Conservation (phyloP, 2,113 vertebrate species). For the Rhinichthys klamathensis region DNA sequence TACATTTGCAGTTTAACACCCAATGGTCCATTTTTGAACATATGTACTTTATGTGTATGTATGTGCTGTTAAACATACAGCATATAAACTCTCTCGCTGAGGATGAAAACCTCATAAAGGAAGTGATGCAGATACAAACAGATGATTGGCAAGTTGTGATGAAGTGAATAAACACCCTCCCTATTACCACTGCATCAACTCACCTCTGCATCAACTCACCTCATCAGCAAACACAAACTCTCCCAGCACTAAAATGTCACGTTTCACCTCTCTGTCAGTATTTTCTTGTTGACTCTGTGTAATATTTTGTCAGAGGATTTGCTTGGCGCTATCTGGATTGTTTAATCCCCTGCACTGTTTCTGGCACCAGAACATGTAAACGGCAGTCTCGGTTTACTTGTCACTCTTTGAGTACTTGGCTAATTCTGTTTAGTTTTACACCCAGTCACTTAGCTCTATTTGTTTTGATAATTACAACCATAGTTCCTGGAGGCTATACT, state of each 20-base stretch:
- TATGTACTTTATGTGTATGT: too few species aligned
- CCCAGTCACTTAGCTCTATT: conserved; percentile 60
- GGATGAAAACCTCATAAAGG: conserved; percentile 13
- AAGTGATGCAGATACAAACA: conserved; percentile 31
- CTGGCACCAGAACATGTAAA: conserved; percentile 69
- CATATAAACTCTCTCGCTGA: too few species aligned
- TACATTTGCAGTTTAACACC: too few species aligned
- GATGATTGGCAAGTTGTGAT: conserved; percentile 30
- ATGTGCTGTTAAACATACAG: too few species aligned
- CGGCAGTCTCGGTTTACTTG: conserved; percentile 39
- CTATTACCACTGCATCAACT: conserved; percentile 3
- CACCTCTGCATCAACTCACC: neutral
- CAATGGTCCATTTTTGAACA: too few species aligned
- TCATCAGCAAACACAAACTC: conserved; percentile 29
- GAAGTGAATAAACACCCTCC: conserved; percentile 29
- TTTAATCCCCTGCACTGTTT: conserved; percentile 64
- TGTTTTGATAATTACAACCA: conserved; percentile 67
- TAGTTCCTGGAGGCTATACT: conserved; percentile 38
- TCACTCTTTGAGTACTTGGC: conserved; percentile 51
- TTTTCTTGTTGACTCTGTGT: conserved; percentile 36
- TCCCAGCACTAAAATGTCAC: conserved; percentile 33
- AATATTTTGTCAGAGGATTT: conserved; percentile 62
- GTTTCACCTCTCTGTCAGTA: conserved; percentile 11
- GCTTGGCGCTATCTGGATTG: conserved; percentile 58
- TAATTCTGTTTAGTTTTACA: conserved; percentile 68